These are phyloP conservation scores for Magallana gigas DNA, from an alignment of 1,140 invertebrate species.

Conservation along the genomic window DNA sequence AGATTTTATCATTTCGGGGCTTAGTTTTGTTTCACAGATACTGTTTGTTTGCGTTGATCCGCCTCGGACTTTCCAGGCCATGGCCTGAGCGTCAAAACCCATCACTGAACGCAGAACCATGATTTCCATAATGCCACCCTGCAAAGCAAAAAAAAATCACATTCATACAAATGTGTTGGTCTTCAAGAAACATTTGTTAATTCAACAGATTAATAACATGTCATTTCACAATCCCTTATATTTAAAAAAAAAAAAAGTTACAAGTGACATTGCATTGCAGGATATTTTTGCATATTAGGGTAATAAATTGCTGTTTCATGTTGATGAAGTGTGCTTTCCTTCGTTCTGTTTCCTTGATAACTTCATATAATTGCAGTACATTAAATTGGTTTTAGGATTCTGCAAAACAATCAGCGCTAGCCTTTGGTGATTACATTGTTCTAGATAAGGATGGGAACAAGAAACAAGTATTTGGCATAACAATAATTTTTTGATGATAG, in stretches of 20 bases:
- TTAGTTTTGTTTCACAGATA: constrained; percentile 80
- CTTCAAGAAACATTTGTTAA: background rate
- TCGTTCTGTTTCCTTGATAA: background rate
- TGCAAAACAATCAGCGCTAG: background rate
- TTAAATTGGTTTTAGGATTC: constrained; percentile 30
- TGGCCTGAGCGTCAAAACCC: constrained; percentile 90
- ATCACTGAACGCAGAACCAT: constrained; percentile 93
- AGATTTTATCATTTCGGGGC: constrained; percentile 86
- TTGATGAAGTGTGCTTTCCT: constrained; percentile 12
- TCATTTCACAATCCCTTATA: constrained; percentile 9
- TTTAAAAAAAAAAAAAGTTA: background rate
- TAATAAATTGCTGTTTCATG: constrained; percentile 35
- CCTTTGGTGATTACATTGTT: background rate
- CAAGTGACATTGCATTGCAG: background rate
- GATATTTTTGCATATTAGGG: background rate
- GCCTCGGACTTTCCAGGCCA: constrained; percentile 85
- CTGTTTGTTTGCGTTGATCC: background rate
- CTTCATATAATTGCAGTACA: background rate
- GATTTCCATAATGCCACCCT: constrained; percentile 92
- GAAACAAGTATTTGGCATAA: constrained; percentile 25
- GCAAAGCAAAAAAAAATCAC: constrained; percentile 18
- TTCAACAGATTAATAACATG: background rate
- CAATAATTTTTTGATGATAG: constrained; percentile 23
- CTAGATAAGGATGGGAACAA: background rate
- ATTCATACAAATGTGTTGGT: background rate